These are phyloP conservation scores for Falcaria lacertinaria DNA, from an alignment of 2,888 invertebrate genomes.

Conservation along the genomic window DNA sequence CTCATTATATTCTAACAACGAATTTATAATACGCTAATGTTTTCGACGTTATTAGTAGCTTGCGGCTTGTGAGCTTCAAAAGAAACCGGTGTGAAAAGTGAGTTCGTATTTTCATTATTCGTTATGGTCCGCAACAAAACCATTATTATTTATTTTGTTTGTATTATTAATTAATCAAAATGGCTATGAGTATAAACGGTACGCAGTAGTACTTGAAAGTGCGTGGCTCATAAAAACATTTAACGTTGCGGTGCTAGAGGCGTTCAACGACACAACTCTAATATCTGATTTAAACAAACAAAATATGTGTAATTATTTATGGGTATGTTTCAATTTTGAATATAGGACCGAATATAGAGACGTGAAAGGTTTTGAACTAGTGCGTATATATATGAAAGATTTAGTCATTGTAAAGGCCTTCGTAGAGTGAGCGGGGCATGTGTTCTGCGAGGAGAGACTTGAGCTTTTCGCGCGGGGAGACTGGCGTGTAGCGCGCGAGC, in stretches of 20 bases:
- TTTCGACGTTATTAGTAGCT: background rate
- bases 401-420: slow-evolving; percentile 83
- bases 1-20: background rate
- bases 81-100: slow-evolving; percentile 15
- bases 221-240: too few species aligned
- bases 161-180: too few species aligned
- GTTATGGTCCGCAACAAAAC: slow-evolving; percentile 12
- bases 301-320: too few species aligned
- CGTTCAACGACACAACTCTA: too few species aligned
- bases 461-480: slow-evolving; percentile 87
- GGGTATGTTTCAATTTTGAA: too few species aligned
- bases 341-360: too few species aligned
- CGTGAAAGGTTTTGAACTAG: too few species aligned
- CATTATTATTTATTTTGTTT: slow-evolving; percentile 19
- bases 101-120: slow-evolving; percentile 15
- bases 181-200: too few species aligned
- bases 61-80: slow-evolving; percentile 4
- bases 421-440: slow-evolving; percentile 89
- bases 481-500: slow-evolving; percentile 90
- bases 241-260: too few species aligned
- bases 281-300: too few species aligned
- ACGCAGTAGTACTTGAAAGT: too few species aligned
- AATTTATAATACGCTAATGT: slow-evolving; percentile 8
- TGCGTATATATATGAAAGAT: slow-evolving; percentile 4
- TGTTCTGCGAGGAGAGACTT: slow-evolving; percentile 90